Conservation (phyloP, 1,140 invertebrate species). For the Propsilocerus akamusi region DNA sequence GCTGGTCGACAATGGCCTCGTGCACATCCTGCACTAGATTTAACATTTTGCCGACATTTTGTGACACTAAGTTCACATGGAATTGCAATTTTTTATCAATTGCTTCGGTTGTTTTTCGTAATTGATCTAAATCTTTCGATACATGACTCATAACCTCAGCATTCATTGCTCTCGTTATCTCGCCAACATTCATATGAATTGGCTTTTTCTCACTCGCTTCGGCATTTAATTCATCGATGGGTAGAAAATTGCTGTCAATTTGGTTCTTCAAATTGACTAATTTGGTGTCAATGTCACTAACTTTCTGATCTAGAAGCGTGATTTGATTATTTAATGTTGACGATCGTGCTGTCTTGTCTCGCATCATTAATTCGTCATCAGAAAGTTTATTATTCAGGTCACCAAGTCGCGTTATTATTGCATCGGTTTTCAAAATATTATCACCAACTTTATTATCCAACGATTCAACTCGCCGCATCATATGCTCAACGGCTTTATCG, state of each 20-base stretch:
- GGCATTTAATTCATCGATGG: conserved; percentile 59
- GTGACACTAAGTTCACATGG: conserved; percentile 63
- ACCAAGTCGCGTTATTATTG: conserved; percentile 52
- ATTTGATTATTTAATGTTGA: conserved; percentile 37
- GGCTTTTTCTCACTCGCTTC: conserved; percentile 72
- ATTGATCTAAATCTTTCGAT: conserved; percentile 50
- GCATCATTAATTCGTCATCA: conserved; percentile 20
- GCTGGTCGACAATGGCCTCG: conserved; percentile 51
- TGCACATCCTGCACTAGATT: conserved; percentile 62
- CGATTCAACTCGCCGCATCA: conserved; percentile 63
- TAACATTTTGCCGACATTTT: conserved; percentile 56
- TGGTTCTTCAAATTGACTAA: conserved; percentile 58
- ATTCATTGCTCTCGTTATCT: conserved; percentile 59
- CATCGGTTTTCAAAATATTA: conserved; percentile 67
- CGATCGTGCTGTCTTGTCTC: conserved; percentile 9
- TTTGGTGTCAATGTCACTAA: conserved; percentile 61
- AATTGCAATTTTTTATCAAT: conserved; percentile 69
- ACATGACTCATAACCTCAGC: conserved; percentile 56
- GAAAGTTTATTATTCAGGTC: conserved; percentile 53
- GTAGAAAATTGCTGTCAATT: conserved; percentile 59
- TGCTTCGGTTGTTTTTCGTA: conserved; percentile 50
- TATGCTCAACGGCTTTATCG: conserved; percentile 65
- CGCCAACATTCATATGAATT: conserved; percentile 55
- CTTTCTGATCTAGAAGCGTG: conserved; percentile 55
- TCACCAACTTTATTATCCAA: conserved; percentile 60